Percentiles rank a stretch among this genome's conserved stretches.
These are phyloP conservation scores for Protula sp. DNA, from an alignment of 2,888 invertebrate species.

Conservation along the genomic window DNA sequence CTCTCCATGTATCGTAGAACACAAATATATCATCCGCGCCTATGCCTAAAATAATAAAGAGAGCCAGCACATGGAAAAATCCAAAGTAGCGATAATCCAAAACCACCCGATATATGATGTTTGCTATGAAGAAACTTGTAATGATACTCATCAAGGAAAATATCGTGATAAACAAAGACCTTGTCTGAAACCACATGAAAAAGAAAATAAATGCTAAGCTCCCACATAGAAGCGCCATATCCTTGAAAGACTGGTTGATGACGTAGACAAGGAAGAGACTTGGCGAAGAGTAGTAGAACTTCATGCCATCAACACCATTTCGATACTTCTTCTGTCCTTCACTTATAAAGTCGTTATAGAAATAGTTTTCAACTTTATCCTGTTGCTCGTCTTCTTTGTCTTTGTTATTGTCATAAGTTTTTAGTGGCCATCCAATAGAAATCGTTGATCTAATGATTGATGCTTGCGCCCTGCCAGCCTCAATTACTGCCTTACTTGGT, in stretches of 20 bases:
- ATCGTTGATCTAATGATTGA: constrained; percentile 3
- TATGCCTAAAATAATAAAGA: constrained; percentile 49
- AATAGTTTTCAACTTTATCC: constrained; percentile 5
- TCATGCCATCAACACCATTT: constrained; percentile 10
- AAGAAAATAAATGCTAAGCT: constrained; percentile 23
- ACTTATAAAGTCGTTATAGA: constrained; percentile 1
- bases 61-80: constrained; percentile 44
- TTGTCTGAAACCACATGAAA: constrained; percentile 24
- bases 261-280: constrained; percentile 6
- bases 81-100: constrained; percentile 33
- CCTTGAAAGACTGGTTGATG: constrained; percentile 8
- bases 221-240: constrained; percentile 18
- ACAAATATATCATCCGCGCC: constrained; percentile 51
- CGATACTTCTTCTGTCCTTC: constrained; percentile 6
- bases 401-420: constrained; percentile 1
- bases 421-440: constrained; percentile 8
- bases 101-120: constrained; percentile 17
- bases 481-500: constrained; percentile 4
- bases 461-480: background rate
- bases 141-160: constrained; percentile 20
- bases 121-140: constrained; percentile 20
- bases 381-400: constrained; percentile 2
- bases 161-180: constrained; percentile 21
- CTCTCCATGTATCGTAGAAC: constrained; percentile 45
- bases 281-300: constrained; percentile 8